Base-by-base conservation (phyloP, 2,797 vertebrate species). In the Chromobotia macracanthus region DNA sequence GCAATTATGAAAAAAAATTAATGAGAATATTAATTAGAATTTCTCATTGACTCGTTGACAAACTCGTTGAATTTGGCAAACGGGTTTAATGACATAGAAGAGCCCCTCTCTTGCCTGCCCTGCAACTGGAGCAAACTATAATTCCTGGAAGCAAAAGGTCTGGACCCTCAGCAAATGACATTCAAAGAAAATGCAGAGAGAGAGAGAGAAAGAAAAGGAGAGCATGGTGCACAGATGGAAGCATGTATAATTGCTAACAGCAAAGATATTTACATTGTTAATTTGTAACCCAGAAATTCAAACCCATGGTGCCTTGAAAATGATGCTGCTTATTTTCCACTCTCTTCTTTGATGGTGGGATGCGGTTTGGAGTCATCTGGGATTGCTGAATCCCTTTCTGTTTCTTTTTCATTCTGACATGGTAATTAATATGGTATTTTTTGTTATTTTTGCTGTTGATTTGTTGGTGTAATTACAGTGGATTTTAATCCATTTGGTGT, bases 21-120 rank as follows among this genome's bases (percentile, higher is more conserved):
- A 93, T 91, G 88, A 87, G 80, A 91, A 91, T 93, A 93, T 93
- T 91, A 93, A 94, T 93, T 93, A 90, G 81, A 91, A 89, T 90
- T 91, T 89, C 86, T 90, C 87, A 89, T 92, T 90, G 90, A 86
- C 75, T n/a, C n/a, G n/a, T n/a, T n/a, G n/a, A n/a, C 82, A 72
- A 84, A 85, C 90, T 88, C 84, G 88, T 91, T 91, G 90, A 92
- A 60, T 91, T 91, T 82, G 87, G 83, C 86, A 88, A 92, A 89
- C 86, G 13, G 85, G 87, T 89, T 88, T 90, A 90, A 89, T 89
- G 89, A 89, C 88, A 86, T 75, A 84, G 86, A 88, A 79, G 85
- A 84, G 85, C 71, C 64, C 77, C 77, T 80, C 85, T 85, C 81
- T 18, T 38, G 5, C 28, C 61, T 65, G 77, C 73, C 72, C 73